Evolutionary conservation across 2,797 vertebrate genomes (phyloP), one percentile per base, ranked within the genome.

Genomic region (Rhinatrema bivittatum): DNA sequence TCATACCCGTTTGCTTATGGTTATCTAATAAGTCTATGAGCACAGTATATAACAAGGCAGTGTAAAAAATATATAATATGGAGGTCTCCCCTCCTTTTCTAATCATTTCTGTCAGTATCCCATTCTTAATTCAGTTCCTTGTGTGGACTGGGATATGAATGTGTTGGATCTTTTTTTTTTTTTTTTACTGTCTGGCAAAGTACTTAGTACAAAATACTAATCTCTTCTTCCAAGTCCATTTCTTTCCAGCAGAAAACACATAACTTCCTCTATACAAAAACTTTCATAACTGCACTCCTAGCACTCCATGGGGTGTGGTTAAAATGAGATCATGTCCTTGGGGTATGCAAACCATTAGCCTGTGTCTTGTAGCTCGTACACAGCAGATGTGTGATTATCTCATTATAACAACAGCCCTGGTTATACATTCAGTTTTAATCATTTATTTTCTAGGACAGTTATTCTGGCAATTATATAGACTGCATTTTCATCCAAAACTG

Each of bases 371-470:
- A 21, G 34, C 36, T 51, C 25, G 10, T 6, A 58, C 26, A n/a
- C 35, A 21, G 25, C 38, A 53, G 50, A 58, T 60, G 53, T 43
- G 34, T 15, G 34, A 29, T 50, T 41, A 17, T 44, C 40, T 54
- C 34, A 34, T 17, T 22, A 37, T 17, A 35, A 17, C 32, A 25
- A 16, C 22, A 35, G 10, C 16, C 39, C 21, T 32, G 39, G 23
- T 25, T 44, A 39, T 9, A 47, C 30, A 5, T 23, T 13, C 4
- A 4, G 10, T 50, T 13, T 4, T 29, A 20, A 39, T 40, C 22
- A 28, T 33, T 36, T 12, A 16, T 18, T 29, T 13, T 36, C n/a
- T 5, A 3, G 12, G 44, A 7, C 43, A 3, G 9, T 18, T 35
- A 4, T 30, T 3, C 4, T 4, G 18, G 22, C 40, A 0, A 0